Evolutionary conservation across 2,113 vertebrate genomes (phyloP).

Genomic region (Talpa occidentalis): DNA sequence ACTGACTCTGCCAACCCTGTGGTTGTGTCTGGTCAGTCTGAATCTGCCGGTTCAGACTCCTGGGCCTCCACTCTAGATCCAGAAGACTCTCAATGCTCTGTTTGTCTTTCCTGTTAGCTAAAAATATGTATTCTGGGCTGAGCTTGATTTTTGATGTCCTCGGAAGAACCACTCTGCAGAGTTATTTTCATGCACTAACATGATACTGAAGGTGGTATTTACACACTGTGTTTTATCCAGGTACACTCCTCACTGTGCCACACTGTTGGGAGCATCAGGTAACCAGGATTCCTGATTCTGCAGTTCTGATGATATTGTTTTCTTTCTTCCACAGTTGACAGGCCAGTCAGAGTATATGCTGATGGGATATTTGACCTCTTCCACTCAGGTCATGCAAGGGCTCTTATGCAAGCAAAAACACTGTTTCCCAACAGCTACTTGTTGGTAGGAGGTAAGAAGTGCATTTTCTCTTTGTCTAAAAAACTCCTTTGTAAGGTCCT

Average conservation of each 20-base stretch:
- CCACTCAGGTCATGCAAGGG: conserved; percentile 97
- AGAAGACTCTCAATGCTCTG: not conserved
- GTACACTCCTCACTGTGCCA: not conserved
- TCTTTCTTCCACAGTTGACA: conserved; percentile 90
- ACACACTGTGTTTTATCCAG: conserved; percentile 15
- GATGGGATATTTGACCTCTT: conserved; percentile 99
- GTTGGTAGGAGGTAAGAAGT: conserved; percentile 96
- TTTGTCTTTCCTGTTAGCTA: not conserved
- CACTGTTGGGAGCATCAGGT: not conserved
- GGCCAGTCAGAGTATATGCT: conserved; percentile 97
- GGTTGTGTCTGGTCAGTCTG: not conserved
- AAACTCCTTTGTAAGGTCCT: conserved; percentile 36
- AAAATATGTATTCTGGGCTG: not conserved
- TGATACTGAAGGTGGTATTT: not conserved
- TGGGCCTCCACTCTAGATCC: not conserved
- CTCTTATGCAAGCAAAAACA: conserved; percentile 99
- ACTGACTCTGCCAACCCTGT: not conserved
- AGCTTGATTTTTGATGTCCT: conserved; percentile 45
- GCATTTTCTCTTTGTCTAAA: conserved; percentile 62
- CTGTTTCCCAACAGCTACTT: conserved; percentile 98
- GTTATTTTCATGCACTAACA: not conserved
- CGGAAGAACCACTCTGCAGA: conserved; percentile 35
- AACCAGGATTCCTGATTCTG: conserved; percentile 9
- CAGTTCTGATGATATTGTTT: conserved; percentile 66
- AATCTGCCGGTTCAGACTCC: not conserved